Evolutionary conservation across 2,113 vertebrate species (phyloP).

Genomic region (Melozone crissalis): DNA sequence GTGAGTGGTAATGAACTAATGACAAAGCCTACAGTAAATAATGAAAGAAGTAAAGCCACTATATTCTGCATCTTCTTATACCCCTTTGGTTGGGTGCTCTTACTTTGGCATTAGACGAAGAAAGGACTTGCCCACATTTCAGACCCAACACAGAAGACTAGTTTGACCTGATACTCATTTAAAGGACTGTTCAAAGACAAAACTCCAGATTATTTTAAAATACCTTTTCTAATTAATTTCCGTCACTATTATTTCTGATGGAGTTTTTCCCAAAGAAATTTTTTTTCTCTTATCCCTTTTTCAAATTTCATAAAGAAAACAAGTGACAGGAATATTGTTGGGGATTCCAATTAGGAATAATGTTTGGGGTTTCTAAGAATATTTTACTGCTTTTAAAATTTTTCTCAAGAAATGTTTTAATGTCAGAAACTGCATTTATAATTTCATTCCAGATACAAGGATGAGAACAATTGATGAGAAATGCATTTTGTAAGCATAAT

Average conservation of each 20-base stretch:
- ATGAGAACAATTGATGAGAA: background rate
- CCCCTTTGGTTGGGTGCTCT: background rate
- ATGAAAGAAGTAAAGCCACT: background rate
- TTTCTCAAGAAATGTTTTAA: background rate
- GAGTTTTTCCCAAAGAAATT: background rate
- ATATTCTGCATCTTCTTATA: background rate
- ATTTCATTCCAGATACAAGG: background rate
- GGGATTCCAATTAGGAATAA: background rate
- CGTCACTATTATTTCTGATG: background rate
- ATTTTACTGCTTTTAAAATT: background rate
- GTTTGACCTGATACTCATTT: background rate
- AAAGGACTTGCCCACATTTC: background rate
- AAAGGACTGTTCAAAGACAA: background rate
- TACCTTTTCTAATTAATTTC: background rate
- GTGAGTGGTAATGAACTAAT: background rate
- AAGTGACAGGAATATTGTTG: background rate
- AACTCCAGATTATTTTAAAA: background rate
- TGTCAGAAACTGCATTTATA: background rate
- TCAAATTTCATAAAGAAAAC: background rate
- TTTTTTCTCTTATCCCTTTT: background rate
- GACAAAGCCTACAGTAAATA: background rate
- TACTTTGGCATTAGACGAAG: background rate
- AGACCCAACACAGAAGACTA: background rate
- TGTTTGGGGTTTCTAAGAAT: background rate
- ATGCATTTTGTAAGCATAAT: background rate